These are phyloP conservation scores for Palythoa grandis DNA, from an alignment of 92 coral and sea anemone genomes.

Conservation along the genomic window DNA sequence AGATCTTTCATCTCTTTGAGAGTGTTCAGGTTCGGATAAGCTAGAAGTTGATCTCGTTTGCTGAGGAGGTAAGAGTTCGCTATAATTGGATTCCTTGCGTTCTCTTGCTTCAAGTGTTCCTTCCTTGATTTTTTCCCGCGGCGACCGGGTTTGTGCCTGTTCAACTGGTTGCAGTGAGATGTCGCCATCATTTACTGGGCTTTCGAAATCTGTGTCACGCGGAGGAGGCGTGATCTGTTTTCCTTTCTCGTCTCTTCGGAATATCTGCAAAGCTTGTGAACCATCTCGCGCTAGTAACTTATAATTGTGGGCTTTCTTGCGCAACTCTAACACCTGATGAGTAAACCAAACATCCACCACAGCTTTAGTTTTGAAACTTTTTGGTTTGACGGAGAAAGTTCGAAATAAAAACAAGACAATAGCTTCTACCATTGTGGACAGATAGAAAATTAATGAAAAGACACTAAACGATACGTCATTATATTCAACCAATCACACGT, in stretches of 20 bases:
- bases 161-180: not conserved
- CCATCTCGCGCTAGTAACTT: constrained; percentile 58
- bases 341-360: not conserved
- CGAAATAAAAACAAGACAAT: not conserved
- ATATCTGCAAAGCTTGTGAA: constrained; percentile 35
- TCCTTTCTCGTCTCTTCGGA: constrained; percentile 30
- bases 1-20: not conserved
- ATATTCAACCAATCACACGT: not conserved
- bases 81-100: not conserved
- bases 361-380: not conserved
- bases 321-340: constrained; percentile 63
- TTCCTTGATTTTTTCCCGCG: not conserved
- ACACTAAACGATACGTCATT: no score
- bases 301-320: constrained; percentile 61
- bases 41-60: not conserved
- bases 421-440: not conserved
- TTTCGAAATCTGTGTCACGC: not conserved
- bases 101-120: not conserved
- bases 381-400: no score
- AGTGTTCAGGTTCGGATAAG: constrained; percentile 1
- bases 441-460: no score
- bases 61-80: not conserved
- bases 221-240: not conserved
- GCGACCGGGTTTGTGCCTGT: not conserved
- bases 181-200: not conserved